Conservation (phyloP, 2,113 vertebrate genomes). For the Gopherus evgoodei region DNA sequence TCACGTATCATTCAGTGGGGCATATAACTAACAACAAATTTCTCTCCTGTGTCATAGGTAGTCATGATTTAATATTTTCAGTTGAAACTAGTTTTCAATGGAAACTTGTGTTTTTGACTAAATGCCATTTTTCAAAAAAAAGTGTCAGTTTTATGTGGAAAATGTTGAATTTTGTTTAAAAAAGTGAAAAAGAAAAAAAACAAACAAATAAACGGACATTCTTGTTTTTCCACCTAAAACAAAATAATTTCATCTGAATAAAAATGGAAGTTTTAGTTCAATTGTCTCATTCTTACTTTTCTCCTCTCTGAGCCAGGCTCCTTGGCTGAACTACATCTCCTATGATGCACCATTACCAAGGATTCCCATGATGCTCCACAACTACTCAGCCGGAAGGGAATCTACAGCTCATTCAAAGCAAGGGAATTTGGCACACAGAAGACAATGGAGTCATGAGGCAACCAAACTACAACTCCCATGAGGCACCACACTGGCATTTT, state of each 20-base stretch:
- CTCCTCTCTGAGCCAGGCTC: neutral
- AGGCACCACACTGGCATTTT: neutral
- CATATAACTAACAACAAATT: neutral
- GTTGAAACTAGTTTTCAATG: neutral
- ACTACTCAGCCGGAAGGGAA: neutral
- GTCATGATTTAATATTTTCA: neutral
- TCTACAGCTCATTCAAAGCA: neutral
- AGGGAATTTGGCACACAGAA: neutral
- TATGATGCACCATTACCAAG: neutral
- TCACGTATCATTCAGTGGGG: neutral
- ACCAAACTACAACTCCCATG: neutral
- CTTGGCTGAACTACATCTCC: neutral
- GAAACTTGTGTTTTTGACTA: neutral
- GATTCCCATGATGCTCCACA: neutral
- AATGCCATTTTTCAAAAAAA: neutral
- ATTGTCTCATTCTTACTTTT: neutral
- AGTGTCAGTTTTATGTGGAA: neutral
- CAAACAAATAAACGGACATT: neutral
- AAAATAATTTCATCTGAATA: too few relatives aligned
- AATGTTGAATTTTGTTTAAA: too few relatives aligned
- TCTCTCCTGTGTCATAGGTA: neutral
- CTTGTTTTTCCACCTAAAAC: too few relatives aligned
- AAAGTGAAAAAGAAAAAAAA: neutral
- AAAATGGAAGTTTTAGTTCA: neutral
- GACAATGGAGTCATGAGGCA: neutral